Conservation (phyloP, 2,888 invertebrate species). For the Gasteruption jaculator region DNA sequence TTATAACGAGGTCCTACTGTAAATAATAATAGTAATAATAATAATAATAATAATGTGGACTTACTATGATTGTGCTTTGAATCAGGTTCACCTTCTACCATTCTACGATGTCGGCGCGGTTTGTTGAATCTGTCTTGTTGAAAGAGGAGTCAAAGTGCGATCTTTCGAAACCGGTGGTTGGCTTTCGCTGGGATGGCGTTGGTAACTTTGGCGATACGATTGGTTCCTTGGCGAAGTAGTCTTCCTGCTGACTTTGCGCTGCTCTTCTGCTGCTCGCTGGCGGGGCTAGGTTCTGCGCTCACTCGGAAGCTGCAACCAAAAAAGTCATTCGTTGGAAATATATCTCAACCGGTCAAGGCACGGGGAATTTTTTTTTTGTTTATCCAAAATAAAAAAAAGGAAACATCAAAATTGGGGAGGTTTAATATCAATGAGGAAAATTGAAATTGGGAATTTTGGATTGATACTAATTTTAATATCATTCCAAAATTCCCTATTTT, state of each 20-base stretch:
- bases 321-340: too few species aligned
- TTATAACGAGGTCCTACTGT: neutral
- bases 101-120: constrained; percentile 63
- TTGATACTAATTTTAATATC: too few species aligned
- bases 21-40: neutral
- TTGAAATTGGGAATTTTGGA: too few species aligned
- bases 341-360: too few species aligned
- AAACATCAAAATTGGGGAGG: too few species aligned
- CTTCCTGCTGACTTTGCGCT: constrained; percentile 49
- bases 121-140: constrained; percentile 42
- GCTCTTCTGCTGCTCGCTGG: constrained; percentile 46
- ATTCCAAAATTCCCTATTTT: too few species aligned
- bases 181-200: too few species aligned
- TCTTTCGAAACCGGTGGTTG: constrained; percentile 25
- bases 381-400: too few species aligned
- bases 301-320: constrained; percentile 43
- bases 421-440: too few species aligned
- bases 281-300: constrained; percentile 49
- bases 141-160: constrained; percentile 33
- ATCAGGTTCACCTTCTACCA: constrained; percentile 86
- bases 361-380: too few species aligned
- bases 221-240: constrained; percentile 35
- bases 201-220: constrained; percentile 22
- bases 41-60: constrained; percentile 37
- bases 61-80: constrained; percentile 74